Evolutionary conservation across 2,888 invertebrate species (phyloP).

Genomic region (Epistrophe grossulariae): DNA sequence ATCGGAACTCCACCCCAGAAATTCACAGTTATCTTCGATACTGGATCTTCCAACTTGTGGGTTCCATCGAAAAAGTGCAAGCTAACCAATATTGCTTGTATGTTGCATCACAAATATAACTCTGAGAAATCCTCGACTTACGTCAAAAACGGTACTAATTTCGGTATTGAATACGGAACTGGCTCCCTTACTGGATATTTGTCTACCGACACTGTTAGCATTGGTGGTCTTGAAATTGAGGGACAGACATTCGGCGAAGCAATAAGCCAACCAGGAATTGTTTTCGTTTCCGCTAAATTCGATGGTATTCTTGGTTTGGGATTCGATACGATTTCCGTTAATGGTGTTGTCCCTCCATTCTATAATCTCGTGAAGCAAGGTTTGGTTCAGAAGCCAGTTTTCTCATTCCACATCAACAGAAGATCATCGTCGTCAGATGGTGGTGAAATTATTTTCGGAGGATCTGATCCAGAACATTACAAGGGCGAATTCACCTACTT

Average conservation of each 20-base stretch:
- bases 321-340: constrained; percentile 94
- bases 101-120: constrained; percentile 99
- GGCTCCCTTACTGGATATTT: constrained; percentile 98
- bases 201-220: constrained; percentile 92
- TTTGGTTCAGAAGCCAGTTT: constrained; percentile 89
- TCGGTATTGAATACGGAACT: constrained; percentile 97
- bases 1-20: constrained; percentile 96
- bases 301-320: constrained; percentile 99
- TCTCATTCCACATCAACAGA: constrained; percentile 96
- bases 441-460: constrained; percentile 96
- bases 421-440: constrained; percentile 90
- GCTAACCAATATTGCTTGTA: constrained; percentile 95
- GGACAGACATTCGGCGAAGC: constrained; percentile 98
- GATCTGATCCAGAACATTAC: constrained; percentile 96
- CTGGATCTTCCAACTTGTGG: constrained; percentile 99
- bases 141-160: constrained; percentile 93
- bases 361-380: constrained; percentile 95
- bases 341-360: constrained; percentile 95
- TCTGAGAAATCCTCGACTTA: constrained; percentile 93
- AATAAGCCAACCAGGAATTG: constrained; percentile 95
- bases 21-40: constrained; percentile 98
- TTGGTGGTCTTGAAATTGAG: constrained; percentile 89
- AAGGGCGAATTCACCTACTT: constrained; percentile 94
- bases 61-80: constrained; percentile 99
- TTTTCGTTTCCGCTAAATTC: constrained; percentile 99